Evolutionary conservation across 2,888 invertebrate genomes (phyloP), one percentile per base, ranked within the genome.

Genomic region (Melanchra persicariae): DNA sequence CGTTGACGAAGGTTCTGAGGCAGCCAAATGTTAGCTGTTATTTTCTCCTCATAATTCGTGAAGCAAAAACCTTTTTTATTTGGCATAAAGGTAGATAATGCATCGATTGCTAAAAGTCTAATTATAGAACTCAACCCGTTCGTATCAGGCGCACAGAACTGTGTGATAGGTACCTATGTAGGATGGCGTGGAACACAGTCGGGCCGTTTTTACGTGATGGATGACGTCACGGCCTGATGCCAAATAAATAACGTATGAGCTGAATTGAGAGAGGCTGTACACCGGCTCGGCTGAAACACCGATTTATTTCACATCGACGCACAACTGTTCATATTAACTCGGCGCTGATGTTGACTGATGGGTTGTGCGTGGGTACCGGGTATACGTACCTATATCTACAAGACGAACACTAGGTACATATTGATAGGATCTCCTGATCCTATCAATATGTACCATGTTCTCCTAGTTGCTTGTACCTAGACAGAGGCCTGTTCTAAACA

Each of bases 161-260:
- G 43, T 68, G 37, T n/a, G 59, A 22, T 70, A 49, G 34, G 24
- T 76, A 58, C 19, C 26, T 45, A 37, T 24, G 22, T 59, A 58
- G 17, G 10, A n/a, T 54, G 60, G 34, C 49, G n/a, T 45, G 34
- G 17, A 77, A 49, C 24, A 37, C 60, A 66, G 24, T 37, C 22
- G 51, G 47, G 40, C 34, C 59, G 45, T 64, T 77, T 63, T 82
- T 61, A 58, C 70, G 51, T 74, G 84, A 84, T 82, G 62, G 72
- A 82, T 84, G 82, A 78, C 75, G 84, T 78, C 82, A 84, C 67
- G 55, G 65, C 55, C 65, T 77, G 84, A 74, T 70, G 68, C 55
- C 66, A 61, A 45, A 74, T 82, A 78, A 78, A 82, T 84, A 82
- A 84, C 72, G 63, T 70, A 82, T 84, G 78, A 84, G 72, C 64